phyloP scores from a whole-genome alignment of 2,888 invertebrate genomes.

The Seira sanloemensis region DNA sequence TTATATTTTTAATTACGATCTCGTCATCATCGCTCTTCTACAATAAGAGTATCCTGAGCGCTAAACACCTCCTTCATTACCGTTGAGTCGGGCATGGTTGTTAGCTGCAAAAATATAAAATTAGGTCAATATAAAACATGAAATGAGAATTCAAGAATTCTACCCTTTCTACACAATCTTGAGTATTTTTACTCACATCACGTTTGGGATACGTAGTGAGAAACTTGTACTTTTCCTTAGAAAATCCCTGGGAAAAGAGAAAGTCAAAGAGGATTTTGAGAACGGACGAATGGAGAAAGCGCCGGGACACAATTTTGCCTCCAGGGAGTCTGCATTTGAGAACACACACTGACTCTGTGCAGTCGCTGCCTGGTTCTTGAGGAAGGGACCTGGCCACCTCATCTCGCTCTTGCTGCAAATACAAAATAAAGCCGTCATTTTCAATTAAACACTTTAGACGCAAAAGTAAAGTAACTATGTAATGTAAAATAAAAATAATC shows the following conservation, averaged over 20 bases:
- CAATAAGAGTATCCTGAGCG: slow-evolving; percentile 72
- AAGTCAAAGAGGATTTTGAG: slow-evolving; percentile 72
- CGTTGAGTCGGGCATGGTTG: slow-evolving; percentile 64
- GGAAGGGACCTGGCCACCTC: slow-evolving; percentile 67
- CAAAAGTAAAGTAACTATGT: slow-evolving; percentile 1
- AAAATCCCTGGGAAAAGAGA: slow-evolving; percentile 72
- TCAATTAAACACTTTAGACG: not conserved
- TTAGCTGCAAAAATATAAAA: slow-evolving; percentile 62
- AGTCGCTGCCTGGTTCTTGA: slow-evolving; percentile 68
- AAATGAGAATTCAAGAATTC: no score
- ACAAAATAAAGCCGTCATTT: not conserved
- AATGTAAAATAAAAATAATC: slow-evolving; percentile 17
- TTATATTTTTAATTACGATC: slow-evolving; percentile 8
- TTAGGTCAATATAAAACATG: not conserved
- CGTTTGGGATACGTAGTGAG: slow-evolving; percentile 72
- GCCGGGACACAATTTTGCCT: slow-evolving; percentile 71
- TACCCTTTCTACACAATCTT: no score
- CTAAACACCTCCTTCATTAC: slow-evolving; percentile 71
- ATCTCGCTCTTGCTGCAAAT: slow-evolving; percentile 57
- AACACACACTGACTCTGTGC: slow-evolving; percentile 68
- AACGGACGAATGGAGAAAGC: slow-evolving; percentile 68
- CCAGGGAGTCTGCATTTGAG: slow-evolving; percentile 71
- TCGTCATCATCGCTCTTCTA: slow-evolving; percentile 73
- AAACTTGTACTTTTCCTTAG: slow-evolving; percentile 70
- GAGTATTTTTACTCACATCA: slow-evolving; percentile 70